phyloP scores from a whole-genome alignment of 2,888 invertebrate species.

The Drosophila austrosaltans region DNA sequence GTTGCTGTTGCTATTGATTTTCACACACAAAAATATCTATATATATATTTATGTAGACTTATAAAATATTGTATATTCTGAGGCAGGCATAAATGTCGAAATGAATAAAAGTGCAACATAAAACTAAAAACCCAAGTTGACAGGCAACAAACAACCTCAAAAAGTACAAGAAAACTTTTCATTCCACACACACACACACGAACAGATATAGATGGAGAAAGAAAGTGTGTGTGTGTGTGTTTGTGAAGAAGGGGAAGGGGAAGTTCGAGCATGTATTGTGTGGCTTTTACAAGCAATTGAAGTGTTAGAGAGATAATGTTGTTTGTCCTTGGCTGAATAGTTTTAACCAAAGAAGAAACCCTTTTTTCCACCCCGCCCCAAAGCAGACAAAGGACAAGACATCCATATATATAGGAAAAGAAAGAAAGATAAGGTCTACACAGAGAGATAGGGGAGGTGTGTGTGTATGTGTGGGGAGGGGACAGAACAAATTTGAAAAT shows the following conservation, averaged over 20 bases:
- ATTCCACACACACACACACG: conserved; percentile 21
- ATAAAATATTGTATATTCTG: conserved; percentile 41
- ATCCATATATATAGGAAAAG: conserved; percentile 25
- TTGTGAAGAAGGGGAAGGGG: neutral
- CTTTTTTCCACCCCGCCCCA: conserved; percentile 36
- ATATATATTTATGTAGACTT: conserved; percentile 4
- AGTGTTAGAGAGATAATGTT: conserved; percentile 69
- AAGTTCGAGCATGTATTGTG: conserved; percentile 48
- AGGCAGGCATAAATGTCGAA: conserved; percentile 59
- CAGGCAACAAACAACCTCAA: conserved; percentile 45
- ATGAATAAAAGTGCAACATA: conserved; percentile 66
- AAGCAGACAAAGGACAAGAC: conserved; percentile 22
- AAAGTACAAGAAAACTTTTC: conserved; percentile 47
- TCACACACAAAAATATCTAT: conserved; percentile 19
- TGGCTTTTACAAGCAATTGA: conserved; percentile 66
- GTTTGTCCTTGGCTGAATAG: conserved; percentile 52
- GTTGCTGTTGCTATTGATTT: conserved; percentile 53
- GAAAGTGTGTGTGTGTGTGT: conserved; percentile 28
- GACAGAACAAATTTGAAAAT: conserved; percentile 54
- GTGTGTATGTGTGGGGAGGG: conserved; percentile 11
- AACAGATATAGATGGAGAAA: conserved; percentile 10
- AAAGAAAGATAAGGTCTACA: conserved; percentile 35
- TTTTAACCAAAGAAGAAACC: conserved; percentile 46
- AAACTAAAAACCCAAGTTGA: conserved; percentile 57
- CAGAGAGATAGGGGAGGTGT: neutral